Evolutionary conservation across 2,888 invertebrate species (phyloP).

Genomic region (Sabatieria punctata): DNA sequence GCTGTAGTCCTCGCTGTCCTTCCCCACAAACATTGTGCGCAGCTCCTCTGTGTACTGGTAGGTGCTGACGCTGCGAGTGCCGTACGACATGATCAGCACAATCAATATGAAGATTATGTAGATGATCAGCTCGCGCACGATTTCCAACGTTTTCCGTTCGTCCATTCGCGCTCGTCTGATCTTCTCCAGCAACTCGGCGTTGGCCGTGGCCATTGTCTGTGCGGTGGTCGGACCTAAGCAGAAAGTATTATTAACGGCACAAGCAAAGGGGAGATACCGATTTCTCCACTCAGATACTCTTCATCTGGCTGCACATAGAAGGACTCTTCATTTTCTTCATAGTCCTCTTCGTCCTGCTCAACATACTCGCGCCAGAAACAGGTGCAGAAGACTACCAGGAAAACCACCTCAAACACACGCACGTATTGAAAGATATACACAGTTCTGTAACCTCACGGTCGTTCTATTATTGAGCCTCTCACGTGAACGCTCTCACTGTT

Average conservation of each 20-base stretch:
- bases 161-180: constrained; percentile 32
- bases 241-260: neutral
- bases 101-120: constrained; percentile 38
- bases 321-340: constrained; percentile 30
- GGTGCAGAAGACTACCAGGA: constrained; percentile 30
- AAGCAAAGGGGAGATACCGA: no score
- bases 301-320: constrained; percentile 29
- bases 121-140: constrained; percentile 35
- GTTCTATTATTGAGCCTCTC: no score
- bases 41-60: neutral
- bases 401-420: constrained; percentile 23
- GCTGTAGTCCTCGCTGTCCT: no score
- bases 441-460: no score
- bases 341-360: constrained; percentile 29
- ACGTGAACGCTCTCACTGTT: no score
- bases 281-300: constrained; percentile 15
- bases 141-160: constrained; percentile 37
- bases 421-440: no score
- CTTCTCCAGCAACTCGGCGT: constrained; percentile 28
- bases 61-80: no score
- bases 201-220: constrained; percentile 21
- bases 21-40: neutral
- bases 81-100: constrained; percentile 36
- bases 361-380: constrained; percentile 13
- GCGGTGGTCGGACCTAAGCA: constrained; percentile 7